These are phyloP conservation scores for Botrylloides violaceus DNA, from an alignment of 23 tunicate genomes.

Conservation along the genomic window DNA sequence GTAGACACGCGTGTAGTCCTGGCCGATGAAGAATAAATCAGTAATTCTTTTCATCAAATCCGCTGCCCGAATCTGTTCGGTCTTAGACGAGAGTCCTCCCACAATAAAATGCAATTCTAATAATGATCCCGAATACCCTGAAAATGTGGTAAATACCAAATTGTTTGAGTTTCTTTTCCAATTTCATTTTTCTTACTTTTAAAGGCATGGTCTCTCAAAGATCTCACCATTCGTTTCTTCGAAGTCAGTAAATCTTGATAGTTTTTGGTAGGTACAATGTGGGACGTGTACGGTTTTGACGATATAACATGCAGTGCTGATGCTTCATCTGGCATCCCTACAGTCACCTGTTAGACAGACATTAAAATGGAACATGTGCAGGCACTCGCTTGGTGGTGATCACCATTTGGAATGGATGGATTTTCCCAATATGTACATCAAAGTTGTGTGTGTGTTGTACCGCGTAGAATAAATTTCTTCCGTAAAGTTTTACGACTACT, in stretches of 20 bases:
- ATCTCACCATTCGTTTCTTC: not conserved
- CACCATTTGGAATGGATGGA: no score
- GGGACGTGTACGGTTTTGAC: not conserved
- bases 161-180: not conserved
- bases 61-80: slow-evolving; percentile 8
- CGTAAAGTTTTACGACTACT: no score
- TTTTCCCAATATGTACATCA: no score
- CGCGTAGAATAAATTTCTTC: no score
- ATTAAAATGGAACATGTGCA: no score
- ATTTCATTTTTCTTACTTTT: not conserved
- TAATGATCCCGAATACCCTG: slow-evolving; percentile 12
- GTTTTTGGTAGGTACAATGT: not conserved
- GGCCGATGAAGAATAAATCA: slow-evolving; percentile 53
- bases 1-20: slow-evolving; percentile 35
- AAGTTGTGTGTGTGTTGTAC: no score
- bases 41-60: slow-evolving; percentile 36
- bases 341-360: slow-evolving; percentile 1
- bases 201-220: not conserved
- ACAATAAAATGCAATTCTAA: slow-evolving; percentile 9
- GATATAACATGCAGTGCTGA: not conserved
- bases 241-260: not conserved
- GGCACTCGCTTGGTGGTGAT: no score
- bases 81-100: not conserved
- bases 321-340: not conserved
- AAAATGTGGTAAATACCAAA: not conserved